Base-by-base conservation (phyloP, 1,140 invertebrate species). In the Apis florea region DNA sequence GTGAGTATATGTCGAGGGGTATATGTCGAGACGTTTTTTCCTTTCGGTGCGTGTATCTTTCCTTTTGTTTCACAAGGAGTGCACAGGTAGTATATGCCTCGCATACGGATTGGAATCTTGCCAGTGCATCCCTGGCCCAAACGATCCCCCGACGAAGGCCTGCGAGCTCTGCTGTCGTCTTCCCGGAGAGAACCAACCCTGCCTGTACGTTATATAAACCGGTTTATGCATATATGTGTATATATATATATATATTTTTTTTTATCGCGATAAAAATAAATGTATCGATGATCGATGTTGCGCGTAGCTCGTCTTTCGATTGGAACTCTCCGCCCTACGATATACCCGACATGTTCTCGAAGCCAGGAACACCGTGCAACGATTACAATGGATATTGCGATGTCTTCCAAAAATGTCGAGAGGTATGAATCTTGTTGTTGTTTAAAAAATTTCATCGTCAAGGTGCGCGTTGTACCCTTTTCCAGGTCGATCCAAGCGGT, bases 331-430 rank as follows among this genome's bases (percentile, higher is more conserved):
- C 96, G 54, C 97, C 97, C 0, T 98, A 96, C 90, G 97, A 98
- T 93, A 97, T 98, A 85, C 98, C 98, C 1, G 97, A 98, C 89
- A 97, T 98, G 96, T 98, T 96, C 93, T 96, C 97, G n/a, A 99
- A 98, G 90, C 97, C 97, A 0, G 97, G 97, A 67, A 98, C 98
- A 49, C 98, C 99, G 0, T 99, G 99, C 92, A 99, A 99, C 92
- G 98, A 99, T 92, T 99, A 99, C 93, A 98, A 98, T 91, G 99
- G 99, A 85, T 99, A 99, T 94, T 99, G 99, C 94, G 99, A 99
- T 94, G 98, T 99, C 59, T 99, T 99, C 94, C 97, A 99, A 94
- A 98, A 98, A 90, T 99, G 99, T 93, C 95, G 99, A 85, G 85
- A 87, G 82, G 83, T 79, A 73, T 31, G 61, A 81, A 40, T 40